Conservation (phyloP, 2,888 invertebrate species). For the Pediacus dermestoides region DNA sequence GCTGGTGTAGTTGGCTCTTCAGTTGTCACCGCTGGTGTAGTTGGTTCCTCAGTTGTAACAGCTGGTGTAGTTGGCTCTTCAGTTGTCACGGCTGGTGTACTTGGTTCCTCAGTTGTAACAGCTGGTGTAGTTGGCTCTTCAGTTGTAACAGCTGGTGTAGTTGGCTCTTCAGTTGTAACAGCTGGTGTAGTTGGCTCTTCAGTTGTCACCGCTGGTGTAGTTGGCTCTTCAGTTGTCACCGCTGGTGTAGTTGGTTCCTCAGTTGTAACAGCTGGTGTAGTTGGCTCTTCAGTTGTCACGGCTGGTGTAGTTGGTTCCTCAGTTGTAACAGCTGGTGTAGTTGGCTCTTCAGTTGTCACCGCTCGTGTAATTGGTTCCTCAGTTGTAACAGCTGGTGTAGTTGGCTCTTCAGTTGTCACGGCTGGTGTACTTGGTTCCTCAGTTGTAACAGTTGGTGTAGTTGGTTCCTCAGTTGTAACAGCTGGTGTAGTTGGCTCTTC, state of each 20-base stretch:
- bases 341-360: constrained; percentile 6
- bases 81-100: constrained; percentile 30
- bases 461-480: constrained; percentile 1
- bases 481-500: constrained; percentile 7
- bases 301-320: neutral
- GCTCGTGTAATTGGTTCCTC: constrained; percentile 11
- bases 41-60: constrained; percentile 6
- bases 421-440: neutral
- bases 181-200: constrained; percentile 7
- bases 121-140: neutral
- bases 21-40: constrained; percentile 6
- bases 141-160: constrained; percentile 16
- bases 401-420: constrained; percentile 37
- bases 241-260: constrained; percentile 43
- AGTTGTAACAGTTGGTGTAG: constrained; percentile 16
- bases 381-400: constrained; percentile 30
- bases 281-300: constrained; percentile 16
- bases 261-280: constrained; percentile 1
- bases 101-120: constrained; percentile 37
- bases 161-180: constrained; percentile 2
- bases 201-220: constrained; percentile 1
- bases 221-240: constrained; percentile 26
- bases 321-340: constrained; percentile 7
- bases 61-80: constrained; percentile 11
- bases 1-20: neutral